A percentile compares a stretch with the other conserved stretches of the same genome.
Conservation (phyloP, 2,797 vertebrate species). For the Brotula barbata region DNA sequence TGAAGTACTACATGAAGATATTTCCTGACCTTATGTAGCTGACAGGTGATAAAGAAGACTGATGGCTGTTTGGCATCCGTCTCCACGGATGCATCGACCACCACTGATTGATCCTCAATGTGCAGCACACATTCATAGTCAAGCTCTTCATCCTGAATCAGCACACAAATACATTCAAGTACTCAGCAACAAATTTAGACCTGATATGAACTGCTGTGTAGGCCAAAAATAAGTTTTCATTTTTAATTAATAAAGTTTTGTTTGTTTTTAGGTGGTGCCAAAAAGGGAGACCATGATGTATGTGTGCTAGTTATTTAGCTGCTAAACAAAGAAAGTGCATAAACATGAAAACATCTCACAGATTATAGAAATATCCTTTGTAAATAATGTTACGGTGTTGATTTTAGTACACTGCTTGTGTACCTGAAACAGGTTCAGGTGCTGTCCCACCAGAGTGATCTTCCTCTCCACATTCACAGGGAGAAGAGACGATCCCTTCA, state of each 20-base stretch:
- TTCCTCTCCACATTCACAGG: slow-evolving; percentile 87
- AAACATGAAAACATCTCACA: neutral
- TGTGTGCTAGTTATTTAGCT: no score
- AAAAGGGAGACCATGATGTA: no score
- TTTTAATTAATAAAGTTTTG: no score
- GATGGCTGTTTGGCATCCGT: slow-evolving; percentile 74
- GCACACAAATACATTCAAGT: neutral
- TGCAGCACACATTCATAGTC: slow-evolving; percentile 89
- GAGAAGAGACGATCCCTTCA: slow-evolving; percentile 85
- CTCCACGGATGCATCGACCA: slow-evolving; percentile 85
- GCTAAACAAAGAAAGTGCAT: neutral
- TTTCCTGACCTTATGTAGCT: slow-evolving; percentile 84
- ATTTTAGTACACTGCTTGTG: no score
- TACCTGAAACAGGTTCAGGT: slow-evolving; percentile 92
- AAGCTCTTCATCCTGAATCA: slow-evolving; percentile 81
- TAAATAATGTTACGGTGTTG: neutral
- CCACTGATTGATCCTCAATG: slow-evolving; percentile 84
- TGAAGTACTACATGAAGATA: neutral
- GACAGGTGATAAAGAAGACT: slow-evolving; percentile 86
- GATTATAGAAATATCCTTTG: neutral
- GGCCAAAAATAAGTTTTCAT: no score
- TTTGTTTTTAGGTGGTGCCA: no score
- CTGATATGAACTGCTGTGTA: no score
- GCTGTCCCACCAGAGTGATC: slow-evolving; percentile 86
- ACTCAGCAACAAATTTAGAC: no score